phyloP scores from a whole-genome alignment of 2,113 vertebrate species.

The Sebastes fasciatus region DNA sequence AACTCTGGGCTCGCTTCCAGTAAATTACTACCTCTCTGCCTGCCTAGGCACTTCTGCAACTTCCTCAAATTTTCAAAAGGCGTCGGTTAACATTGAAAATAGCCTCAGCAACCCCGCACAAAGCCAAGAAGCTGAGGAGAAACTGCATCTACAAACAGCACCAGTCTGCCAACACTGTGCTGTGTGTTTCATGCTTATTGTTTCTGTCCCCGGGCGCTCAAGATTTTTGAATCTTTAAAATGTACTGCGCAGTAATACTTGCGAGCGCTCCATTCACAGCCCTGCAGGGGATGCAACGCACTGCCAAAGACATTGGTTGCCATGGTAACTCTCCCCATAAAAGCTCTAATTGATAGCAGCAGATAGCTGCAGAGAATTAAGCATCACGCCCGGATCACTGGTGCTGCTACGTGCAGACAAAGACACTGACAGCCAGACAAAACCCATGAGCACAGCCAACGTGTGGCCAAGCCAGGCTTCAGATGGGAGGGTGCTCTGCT shows the following conservation, averaged over 20 bases:
- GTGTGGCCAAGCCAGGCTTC: not conserved
- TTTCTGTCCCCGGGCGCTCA: slow-evolving; percentile 44
- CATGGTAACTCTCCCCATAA: slow-evolving; percentile 68
- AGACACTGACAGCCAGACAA: slow-evolving; percentile 18
- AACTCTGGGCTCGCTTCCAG: slow-evolving; percentile 41
- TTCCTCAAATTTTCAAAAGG: slow-evolving; percentile 40
- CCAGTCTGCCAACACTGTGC: slow-evolving; percentile 14
- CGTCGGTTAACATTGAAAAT: slow-evolving; percentile 32
- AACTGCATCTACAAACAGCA: slow-evolving; percentile 4
- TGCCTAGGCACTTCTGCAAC: slow-evolving; percentile 35
- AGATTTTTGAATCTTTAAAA: slow-evolving; percentile 68
- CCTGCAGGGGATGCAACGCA: slow-evolving; percentile 52
- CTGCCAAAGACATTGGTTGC: slow-evolving; percentile 64
- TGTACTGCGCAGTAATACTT: slow-evolving; percentile 42
- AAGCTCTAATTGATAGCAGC: slow-evolving; percentile 69
- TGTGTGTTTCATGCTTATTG: slow-evolving; percentile 54
- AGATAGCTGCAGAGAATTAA: slow-evolving; percentile 61
- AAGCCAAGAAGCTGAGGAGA: slow-evolving; percentile 14
- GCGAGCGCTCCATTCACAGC: slow-evolving; percentile 49
- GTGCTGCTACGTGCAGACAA: slow-evolving; percentile 24
- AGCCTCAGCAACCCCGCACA: slow-evolving; percentile 5
- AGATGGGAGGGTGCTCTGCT: slow-evolving; percentile 1
- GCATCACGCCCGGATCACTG: slow-evolving; percentile 17
- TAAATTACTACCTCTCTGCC: slow-evolving; percentile 36
- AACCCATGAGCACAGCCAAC: not conserved